These are phyloP conservation scores for Ranitomeya imitator DNA, from an alignment of 2,113 vertebrate species.

Conservation along the genomic window DNA sequence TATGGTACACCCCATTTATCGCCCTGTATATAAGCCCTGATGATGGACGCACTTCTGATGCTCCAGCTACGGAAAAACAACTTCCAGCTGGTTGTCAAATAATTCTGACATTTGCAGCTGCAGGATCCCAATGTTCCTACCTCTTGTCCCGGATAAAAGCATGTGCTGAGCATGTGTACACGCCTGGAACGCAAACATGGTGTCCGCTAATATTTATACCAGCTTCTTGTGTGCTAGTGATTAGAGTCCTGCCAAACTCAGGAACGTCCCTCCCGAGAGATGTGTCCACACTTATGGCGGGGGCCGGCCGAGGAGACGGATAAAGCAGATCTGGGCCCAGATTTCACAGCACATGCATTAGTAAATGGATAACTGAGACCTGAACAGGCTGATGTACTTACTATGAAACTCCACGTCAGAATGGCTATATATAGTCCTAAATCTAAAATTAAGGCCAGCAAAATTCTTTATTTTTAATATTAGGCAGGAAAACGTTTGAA, in stretches of 20 bases:
- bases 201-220: slow-evolving; percentile 16
- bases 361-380: too few species aligned
- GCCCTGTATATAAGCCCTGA: background rate
- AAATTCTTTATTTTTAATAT: too few species aligned
- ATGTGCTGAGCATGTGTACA: slow-evolving; percentile 20
- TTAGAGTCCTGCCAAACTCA: background rate
- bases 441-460: too few species aligned
- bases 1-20: background rate
- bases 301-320: too few species aligned
- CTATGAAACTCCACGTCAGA: too few species aligned
- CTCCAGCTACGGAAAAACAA: background rate
- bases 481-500: too few species aligned
- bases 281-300: background rate
- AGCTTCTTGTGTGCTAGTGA: slow-evolving; percentile 7
- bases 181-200: background rate
- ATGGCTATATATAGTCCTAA: too few species aligned
- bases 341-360: too few species aligned
- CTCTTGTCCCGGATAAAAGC: background rate
- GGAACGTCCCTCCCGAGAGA: slow-evolving; percentile 16
- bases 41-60: background rate
- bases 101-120: background rate
- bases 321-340: too few species aligned
- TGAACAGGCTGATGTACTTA: too few species aligned
- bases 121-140: background rate
- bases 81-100: slow-evolving; percentile 8